phyloP scores from a whole-genome alignment of 2,888 invertebrate genomes.

The Rhagophthalmus giganteus region DNA sequence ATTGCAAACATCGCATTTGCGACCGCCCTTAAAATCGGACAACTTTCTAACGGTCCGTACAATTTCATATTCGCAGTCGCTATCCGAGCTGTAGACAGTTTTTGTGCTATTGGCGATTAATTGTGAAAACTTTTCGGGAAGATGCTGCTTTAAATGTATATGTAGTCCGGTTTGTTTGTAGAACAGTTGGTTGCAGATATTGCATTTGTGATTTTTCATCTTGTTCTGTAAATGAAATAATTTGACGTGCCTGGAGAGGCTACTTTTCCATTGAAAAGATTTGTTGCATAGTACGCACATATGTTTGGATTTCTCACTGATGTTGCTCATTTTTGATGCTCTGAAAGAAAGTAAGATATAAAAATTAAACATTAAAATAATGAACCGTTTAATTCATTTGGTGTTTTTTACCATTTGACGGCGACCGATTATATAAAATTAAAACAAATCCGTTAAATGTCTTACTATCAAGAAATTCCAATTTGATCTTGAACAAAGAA shows the following conservation, averaged over 20 bases:
- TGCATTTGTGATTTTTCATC: conserved; percentile 13
- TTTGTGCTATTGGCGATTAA: conserved; percentile 20
- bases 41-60: conserved; percentile 24
- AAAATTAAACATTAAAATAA: neutral
- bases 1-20: conserved; percentile 25
- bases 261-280: conserved; percentile 20
- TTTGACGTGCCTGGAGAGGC: conserved; percentile 19
- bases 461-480: neutral
- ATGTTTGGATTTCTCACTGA: conserved; percentile 1
- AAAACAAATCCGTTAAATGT: neutral
- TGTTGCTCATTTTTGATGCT: neutral
- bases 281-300: conserved; percentile 18
- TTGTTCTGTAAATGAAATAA: conserved; percentile 16
- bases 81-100: conserved; percentile 30
- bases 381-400: too few relatives aligned
- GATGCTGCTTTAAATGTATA: conserved; percentile 18
- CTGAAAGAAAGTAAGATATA: neutral
- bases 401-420: too few relatives aligned
- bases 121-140: conserved; percentile 19
- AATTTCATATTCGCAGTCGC: conserved; percentile 33
- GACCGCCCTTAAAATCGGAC: conserved; percentile 4
- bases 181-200: conserved; percentile 20
- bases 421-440: too few relatives aligned
- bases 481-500: neutral
- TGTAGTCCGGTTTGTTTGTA: conserved; percentile 10